Conservation (phyloP, 2,888 invertebrate species). For the Malthinus flaveolus region DNA sequence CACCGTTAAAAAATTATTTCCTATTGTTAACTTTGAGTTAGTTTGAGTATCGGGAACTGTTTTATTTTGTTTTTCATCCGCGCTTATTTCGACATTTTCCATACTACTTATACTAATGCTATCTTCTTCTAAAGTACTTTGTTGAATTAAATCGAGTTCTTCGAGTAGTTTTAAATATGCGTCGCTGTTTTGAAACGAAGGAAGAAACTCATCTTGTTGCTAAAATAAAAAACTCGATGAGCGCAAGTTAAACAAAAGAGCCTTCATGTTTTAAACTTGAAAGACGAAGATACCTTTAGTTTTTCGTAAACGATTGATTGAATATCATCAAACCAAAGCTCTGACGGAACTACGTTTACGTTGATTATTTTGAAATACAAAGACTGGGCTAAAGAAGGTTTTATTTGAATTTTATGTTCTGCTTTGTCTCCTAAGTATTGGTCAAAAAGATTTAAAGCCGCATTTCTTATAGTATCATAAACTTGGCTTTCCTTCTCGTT, state of each 20-base stretch:
- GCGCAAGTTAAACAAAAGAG: background rate
- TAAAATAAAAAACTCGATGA: conserved; percentile 44
- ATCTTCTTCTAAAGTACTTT: conserved; percentile 61
- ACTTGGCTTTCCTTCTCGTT: conserved; percentile 51
- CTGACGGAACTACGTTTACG: conserved; percentile 63
- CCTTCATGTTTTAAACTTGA: no score
- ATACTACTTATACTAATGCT: conserved; percentile 60
- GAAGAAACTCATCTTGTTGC: conserved; percentile 64
- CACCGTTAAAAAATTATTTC: conserved; percentile 27
- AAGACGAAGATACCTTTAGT: conserved; percentile 57
- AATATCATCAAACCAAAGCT: conserved; percentile 84
- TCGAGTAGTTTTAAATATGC: conserved; percentile 72
- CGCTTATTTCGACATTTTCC: conserved; percentile 55
- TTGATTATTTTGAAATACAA: conserved; percentile 64
- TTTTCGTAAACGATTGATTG: conserved; percentile 71
- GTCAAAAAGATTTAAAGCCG: conserved; percentile 73
- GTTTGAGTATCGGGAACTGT: background rate
- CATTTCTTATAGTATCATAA: conserved; percentile 60
- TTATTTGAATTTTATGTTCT: conserved; percentile 64
- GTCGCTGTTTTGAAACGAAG: conserved; percentile 67
- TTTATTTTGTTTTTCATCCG: conserved; percentile 19
- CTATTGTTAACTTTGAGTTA: conserved; percentile 10
- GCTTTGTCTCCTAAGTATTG: conserved; percentile 78
- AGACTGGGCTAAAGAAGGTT: conserved; percentile 63
- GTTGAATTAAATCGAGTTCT: conserved; percentile 70